Evolutionary conservation across 2,113 vertebrate genomes (phyloP), one percentile per base, ranked within the genome.

Genomic region (Thalassoma bifasciatum): DNA sequence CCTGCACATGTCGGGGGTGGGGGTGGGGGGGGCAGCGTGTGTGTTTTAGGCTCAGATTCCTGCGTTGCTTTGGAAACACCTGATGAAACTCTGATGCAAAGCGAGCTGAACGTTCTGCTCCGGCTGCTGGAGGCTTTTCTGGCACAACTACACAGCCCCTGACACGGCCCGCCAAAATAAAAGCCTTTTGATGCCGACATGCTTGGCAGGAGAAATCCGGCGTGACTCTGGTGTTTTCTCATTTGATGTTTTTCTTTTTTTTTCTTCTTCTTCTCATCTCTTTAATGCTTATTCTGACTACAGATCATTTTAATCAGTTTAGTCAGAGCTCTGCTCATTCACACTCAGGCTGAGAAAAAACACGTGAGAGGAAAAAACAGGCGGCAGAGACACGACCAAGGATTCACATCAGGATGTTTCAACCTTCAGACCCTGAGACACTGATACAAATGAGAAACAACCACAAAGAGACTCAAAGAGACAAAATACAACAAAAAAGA

Each of bases 61-160:
- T 30, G 16, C 7, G 42, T 44, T 19, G 44, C 16, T 67, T 66
- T 71, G 16, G 69, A 74, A 54, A 60, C 71, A 61, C 52, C 67
- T 82, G 83, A 86, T 69, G 79, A 79, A 86, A 76, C 26, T 47
- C 40, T 86, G 83, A 79, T 76, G 83, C 53, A 86, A 86, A 54
- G 49, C 1, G 12, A 5, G 37, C 42, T 38, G 63, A 21, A 44
- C 34, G 17, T 34, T 73, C 14, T 9, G 58, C 47, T 19, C 13
- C 4, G 9, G 14, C 65, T 1, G 58, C 52, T 52, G 52, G 56
- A 81, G 73, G 65, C 70, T 40, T 1, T 19, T 50, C 72, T 84
- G 72, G 72, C 75, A 58, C 2, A 9, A 24, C 50, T 22, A 13
- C 77, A 69, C 60, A 74, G 69, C 60, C 22, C 47, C 44, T 1